These are phyloP conservation scores for Candoia aspera DNA, from an alignment of 2,113 vertebrate species.

Conservation along the genomic window DNA sequence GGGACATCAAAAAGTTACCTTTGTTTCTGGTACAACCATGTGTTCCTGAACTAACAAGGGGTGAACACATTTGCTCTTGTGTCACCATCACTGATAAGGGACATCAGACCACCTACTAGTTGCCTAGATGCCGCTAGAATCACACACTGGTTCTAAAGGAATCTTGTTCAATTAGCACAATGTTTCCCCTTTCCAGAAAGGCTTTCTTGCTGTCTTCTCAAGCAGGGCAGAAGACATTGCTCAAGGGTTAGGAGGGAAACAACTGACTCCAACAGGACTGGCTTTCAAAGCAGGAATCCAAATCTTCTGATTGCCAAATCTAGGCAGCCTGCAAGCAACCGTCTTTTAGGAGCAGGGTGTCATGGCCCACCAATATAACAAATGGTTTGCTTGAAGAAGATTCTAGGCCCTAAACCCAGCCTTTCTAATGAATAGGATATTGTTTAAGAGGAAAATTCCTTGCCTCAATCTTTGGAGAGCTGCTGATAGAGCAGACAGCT, in stretches of 20 bases:
- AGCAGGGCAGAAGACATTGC: not conserved
- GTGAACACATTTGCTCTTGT: not conserved
- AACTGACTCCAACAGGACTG: not conserved
- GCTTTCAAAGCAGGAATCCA: not conserved
- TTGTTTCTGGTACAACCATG: not conserved
- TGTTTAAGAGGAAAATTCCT: not conserved
- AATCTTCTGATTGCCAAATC: not conserved
- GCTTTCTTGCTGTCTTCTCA: not conserved
- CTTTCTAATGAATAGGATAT: not conserved
- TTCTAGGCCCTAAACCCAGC: not conserved
- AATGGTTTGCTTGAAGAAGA: not conserved
- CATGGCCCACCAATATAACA: not conserved
- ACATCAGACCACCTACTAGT: not conserved
- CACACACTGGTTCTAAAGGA: too few species aligned
- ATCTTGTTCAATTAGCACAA: not conserved
- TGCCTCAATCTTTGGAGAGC: not conserved
- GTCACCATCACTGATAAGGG: not conserved
- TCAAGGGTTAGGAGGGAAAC: not conserved
- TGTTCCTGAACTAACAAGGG: not conserved
- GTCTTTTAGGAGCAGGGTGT: not conserved
- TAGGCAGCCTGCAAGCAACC: not conserved
- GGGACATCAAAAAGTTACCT: rapidly evolving
- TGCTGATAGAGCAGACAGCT: not conserved
- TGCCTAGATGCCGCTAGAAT: not conserved
- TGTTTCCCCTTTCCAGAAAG: not conserved